Base-by-base conservation (phyloP, 1,140 invertebrate genomes). In the Tetragnatha versicolor region DNA sequence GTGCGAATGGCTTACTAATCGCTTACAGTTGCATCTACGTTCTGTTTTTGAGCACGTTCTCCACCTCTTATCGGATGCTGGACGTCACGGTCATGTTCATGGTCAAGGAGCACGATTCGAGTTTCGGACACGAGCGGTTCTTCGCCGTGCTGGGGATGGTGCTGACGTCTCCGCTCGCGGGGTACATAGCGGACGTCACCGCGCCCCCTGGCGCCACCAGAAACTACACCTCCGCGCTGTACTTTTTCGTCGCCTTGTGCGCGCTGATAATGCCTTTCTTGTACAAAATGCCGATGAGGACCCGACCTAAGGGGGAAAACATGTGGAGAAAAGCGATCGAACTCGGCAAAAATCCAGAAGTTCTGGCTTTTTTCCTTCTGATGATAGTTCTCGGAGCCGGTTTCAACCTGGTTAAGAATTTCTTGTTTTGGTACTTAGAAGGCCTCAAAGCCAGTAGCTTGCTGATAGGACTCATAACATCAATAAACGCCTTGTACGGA, bases 21-120 rank as follows among this genome's bases (percentile, higher is more conserved):
- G 39, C 42, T 1, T 17, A 17, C 6, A 65, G 65, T 45, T n/a
- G 27, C 7, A n/a, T 65, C n/a, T 55, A 51, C 10, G 42, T 77
- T 5, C 35, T 77, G 14, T 53, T 53, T 20, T 27, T 53, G 9
- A 55, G 42, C 2, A 7, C 37, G n/a, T 51, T 49, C 55, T 65
- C 73, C 0, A 77, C 51, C 10, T 51, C 29, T 3, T 77, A 77
- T 20, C 31, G 73, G 1, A 39, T 70, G 25, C 35, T 65, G 45
- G 73, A 77, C 51, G 47, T 77, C 3, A 77, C 73, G 2, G 27
- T 49, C 12, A 77, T 77, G 73, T 14, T 47, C 2, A 12, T 77
- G 10, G 73, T 77, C 4, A 77, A 65, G 9, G 47, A 65, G 31
- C 61, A 77, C 22, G 31, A 77, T 66, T 66, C 73, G 14, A 35